Evolutionary conservation across 2,113 vertebrate genomes (phyloP), one percentile per base, ranked within the genome.

Genomic region (Toxotes chatareus): DNA sequence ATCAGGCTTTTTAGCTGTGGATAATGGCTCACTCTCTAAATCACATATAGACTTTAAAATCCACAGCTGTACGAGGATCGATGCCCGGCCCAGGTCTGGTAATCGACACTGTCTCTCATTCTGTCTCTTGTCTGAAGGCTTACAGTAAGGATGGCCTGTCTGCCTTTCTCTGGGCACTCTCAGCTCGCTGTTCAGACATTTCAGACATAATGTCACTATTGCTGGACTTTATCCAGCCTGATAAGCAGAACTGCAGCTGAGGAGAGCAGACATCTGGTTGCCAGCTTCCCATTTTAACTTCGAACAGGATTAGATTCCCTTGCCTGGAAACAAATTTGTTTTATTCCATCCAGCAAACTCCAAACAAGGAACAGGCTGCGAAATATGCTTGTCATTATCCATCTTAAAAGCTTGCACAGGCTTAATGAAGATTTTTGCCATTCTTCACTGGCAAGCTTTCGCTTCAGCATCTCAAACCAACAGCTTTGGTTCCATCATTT

Each of bases 251-350:
- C 76, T 73, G 82, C 76, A 85, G 73, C 85, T 79, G 73, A 84
- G 81, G 59, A 79, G 53, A 77, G 70, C 61, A 78, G 88, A 87
- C 88, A 86, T 92, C 76, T 91, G 85, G 56, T 86, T 84, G 85
- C 79, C 84, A 81, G 74, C 76, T 34, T 73, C 66, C 73, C 69
- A 38, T 73, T 87, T 87, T 72, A 27, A 78, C 80, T 71, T 21
- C 71, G 75, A 87, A 84, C 75, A 71, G 82, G 80, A 86, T 90
- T 91, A 86, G 80, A 67, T 80, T 73, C 38, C 67, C 36, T 27
- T 60, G 74, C 76, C 81, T 84, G 59, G 82, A 84, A 87, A 91
- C 23, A 13, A 84, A 74, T 84, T 67, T 44, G 57, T 73, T 84
- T 66, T 56, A 59, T 73, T 72, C 23, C 7, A 0, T 79, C 69